Evolutionary conservation across 2,113 vertebrate species (phyloP).

Genomic region (Vidua macroura): DNA sequence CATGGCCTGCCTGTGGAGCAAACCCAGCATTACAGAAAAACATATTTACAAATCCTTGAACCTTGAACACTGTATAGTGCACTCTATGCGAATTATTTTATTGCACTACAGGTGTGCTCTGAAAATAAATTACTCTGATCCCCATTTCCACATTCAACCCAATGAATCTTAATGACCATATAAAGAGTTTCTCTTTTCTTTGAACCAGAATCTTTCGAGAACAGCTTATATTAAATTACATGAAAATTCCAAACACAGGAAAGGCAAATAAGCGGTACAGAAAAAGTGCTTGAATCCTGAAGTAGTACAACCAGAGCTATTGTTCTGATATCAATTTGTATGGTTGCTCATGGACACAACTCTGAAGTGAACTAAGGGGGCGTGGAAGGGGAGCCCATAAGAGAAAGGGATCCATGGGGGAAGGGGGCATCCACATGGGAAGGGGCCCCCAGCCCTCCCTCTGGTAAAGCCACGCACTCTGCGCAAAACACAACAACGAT

Average conservation of each 20-base stretch:
- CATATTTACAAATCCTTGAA: slow-evolving; percentile 55
- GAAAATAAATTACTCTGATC: slow-evolving; percentile 26
- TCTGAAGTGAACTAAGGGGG: background rate
- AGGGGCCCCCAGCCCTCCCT: background rate
- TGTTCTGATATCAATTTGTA: background rate
- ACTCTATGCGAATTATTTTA: slow-evolving; percentile 47
- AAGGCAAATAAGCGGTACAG: background rate
- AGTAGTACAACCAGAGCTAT: background rate
- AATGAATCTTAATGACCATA: background rate
- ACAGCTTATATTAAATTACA: background rate
- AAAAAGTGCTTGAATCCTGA: background rate
- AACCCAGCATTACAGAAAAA: slow-evolving; percentile 34
- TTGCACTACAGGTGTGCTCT: slow-evolving; percentile 43
- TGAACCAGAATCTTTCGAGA: slow-evolving; percentile 3
- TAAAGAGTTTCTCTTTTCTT: background rate
- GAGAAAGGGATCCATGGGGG: background rate
- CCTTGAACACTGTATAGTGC: slow-evolving; percentile 24
- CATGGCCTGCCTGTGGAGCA: background rate
- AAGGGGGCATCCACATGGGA: background rate
- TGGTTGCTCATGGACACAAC: background rate
- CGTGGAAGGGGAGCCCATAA: fast-evolving
- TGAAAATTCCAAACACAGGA: background rate
- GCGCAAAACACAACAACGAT: background rate
- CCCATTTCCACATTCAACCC: background rate
- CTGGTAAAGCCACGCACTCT: background rate